Conservation (phyloP, 2,888 invertebrate species). For the Protodeltote pygarga region DNA sequence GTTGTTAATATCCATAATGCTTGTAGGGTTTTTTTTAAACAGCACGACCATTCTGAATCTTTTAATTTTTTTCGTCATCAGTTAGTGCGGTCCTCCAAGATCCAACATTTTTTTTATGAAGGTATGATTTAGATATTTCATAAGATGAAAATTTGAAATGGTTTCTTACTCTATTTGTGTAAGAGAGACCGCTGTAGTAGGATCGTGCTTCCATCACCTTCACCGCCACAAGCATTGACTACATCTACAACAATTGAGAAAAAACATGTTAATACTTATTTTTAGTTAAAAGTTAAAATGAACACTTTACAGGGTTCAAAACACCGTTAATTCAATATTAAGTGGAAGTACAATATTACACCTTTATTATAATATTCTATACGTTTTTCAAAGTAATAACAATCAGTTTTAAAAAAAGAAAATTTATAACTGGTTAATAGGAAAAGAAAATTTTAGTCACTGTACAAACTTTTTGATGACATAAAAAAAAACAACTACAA, state of each 20-base stretch:
- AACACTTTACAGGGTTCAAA: conserved; percentile 2
- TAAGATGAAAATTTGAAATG: conserved; percentile 46
- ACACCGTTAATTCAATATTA: conserved; percentile 16
- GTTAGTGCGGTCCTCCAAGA: conserved; percentile 62
- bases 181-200: conserved; percentile 87
- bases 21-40: conserved; percentile 64
- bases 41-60: conserved; percentile 65
- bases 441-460: not conserved
- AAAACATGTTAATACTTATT: conserved; percentile 72
- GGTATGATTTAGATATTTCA: conserved; percentile 20
- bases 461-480: not conserved
- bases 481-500: not conserved
- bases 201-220: conserved; percentile 90
- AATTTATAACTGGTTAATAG: not conserved
- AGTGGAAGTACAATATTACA: no score
- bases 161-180: conserved; percentile 83
- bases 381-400: no score
- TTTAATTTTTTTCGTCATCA: conserved; percentile 26
- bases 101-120: conserved; percentile 18
- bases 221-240: conserved; percentile 96
- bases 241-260: conserved; percentile 92
- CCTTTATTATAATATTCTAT: no score
- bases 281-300: conserved; percentile 19
- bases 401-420: no score
- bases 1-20: conserved; percentile 61